Percentiles rank a stretch among this genome's conserved stretches.
These are phyloP conservation scores for Vicugna pacos DNA, from an alignment of 2,113 vertebrate species.

Conservation along the genomic window DNA sequence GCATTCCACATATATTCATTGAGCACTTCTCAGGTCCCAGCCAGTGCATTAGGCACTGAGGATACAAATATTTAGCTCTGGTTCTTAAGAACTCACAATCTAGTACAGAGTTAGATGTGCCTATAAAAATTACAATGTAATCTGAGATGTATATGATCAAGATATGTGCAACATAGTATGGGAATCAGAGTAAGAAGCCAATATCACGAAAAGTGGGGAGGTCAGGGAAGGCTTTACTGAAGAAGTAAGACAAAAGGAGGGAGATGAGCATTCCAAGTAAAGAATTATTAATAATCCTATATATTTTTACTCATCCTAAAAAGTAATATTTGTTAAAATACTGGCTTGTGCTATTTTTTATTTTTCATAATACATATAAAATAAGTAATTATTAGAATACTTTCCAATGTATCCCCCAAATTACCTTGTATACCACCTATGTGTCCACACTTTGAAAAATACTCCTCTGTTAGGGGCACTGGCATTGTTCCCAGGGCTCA, in stretches of 20 bases:
- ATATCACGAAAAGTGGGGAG: background rate
- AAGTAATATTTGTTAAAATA: conserved; percentile 19
- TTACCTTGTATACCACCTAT: background rate
- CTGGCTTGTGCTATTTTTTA: background rate
- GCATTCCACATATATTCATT: conserved; percentile 42
- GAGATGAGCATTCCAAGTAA: background rate
- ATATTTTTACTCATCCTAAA: background rate
- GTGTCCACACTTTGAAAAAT: background rate
- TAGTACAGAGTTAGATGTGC: background rate
- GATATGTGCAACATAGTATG: conserved; percentile 16
- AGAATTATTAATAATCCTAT: conserved; percentile 30
- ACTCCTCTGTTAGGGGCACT: background rate
- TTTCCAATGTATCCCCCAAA: background rate
- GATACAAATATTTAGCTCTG: conserved; percentile 10
- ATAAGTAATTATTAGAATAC: background rate
- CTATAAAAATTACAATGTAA: conserved; percentile 6
- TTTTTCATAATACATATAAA: background rate
- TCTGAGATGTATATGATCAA: background rate
- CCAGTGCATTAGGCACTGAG: background rate
- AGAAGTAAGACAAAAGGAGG: background rate
- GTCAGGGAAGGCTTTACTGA: background rate
- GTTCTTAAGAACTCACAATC: background rate
- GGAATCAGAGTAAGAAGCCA: conserved; percentile 7
- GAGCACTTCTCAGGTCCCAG: background rate
- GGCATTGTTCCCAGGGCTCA: background rate